phyloP scores from a whole-genome alignment of 2,113 vertebrate genomes.

The Riparia riparia region DNA sequence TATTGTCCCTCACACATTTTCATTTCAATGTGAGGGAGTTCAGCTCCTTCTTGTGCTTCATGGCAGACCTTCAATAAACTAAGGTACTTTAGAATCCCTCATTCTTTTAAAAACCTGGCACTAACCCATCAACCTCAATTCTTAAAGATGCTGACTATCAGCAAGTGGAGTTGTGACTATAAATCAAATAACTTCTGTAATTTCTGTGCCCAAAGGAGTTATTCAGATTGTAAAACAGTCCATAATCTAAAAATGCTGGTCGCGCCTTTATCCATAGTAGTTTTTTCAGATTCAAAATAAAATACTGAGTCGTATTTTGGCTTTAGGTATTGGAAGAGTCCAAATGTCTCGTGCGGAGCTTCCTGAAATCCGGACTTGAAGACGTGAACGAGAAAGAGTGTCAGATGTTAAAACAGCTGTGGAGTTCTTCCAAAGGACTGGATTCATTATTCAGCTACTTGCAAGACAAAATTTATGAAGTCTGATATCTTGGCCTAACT shows the following conservation, averaged over 20 bases:
- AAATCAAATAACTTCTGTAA: neutral
- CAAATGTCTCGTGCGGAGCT: slow-evolving; percentile 92
- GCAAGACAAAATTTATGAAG: slow-evolving; percentile 92
- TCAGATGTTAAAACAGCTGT: slow-evolving; percentile 94
- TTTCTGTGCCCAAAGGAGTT: neutral
- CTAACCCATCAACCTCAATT: neutral
- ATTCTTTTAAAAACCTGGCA: slow-evolving; percentile 1
- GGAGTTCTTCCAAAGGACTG: slow-evolving; percentile 96
- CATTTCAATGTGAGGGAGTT: neutral
- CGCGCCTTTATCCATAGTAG: rapidly evolving
- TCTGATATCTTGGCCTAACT: slow-evolving; percentile 73
- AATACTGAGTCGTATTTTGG: neutral
- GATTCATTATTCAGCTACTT: slow-evolving; percentile 95
- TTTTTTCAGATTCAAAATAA: neutral
- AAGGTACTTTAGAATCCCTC: neutral
- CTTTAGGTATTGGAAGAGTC: slow-evolving; percentile 93
- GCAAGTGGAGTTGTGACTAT: neutral
- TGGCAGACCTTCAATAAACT: neutral
- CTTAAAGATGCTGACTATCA: neutral
- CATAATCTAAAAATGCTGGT: neutral
- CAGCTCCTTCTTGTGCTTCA: neutral
- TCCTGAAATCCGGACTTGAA: slow-evolving; percentile 89
- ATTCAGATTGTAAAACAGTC: neutral
- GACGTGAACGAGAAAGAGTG: slow-evolving; percentile 96
- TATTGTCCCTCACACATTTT: neutral